Evolutionary conservation across 2,797 vertebrate genomes (phyloP).

Genomic region (Pteronotus mesoamericanus): DNA sequence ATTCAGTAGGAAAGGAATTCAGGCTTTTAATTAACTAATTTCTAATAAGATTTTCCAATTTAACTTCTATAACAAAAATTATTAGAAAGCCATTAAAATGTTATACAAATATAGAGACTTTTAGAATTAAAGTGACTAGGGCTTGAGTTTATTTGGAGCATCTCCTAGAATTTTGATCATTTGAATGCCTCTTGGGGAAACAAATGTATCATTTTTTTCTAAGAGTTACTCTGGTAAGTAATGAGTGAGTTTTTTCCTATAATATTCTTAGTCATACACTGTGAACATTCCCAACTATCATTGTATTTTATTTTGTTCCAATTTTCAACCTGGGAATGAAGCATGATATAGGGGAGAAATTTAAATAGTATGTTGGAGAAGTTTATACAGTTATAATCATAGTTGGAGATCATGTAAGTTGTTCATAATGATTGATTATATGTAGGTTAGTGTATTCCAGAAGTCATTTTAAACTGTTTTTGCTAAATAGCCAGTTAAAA

Average conservation of each 20-base stretch:
- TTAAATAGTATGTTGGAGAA: conserved; percentile 38
- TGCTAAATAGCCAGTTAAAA: conserved; percentile 19
- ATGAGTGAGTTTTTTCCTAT: not conserved
- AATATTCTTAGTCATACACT: not conserved
- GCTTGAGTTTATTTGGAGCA: conserved; percentile 72
- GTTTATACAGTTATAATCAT: not conserved
- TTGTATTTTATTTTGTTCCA: conserved; percentile 18
- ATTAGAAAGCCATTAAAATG: conserved; percentile 23
- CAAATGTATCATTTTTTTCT: not conserved
- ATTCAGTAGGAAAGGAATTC: conserved; percentile 15
- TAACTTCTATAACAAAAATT: conserved; percentile 28
- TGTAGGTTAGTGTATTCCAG: not conserved
- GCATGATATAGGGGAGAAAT: not conserved
- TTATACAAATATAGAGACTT: not conserved
- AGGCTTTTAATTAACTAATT: conserved; percentile 18
- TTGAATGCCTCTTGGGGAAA: conserved; percentile 41
- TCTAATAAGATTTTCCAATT: conserved; percentile 18
- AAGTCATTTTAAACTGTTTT: not conserved
- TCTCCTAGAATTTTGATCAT: conserved; percentile 34
- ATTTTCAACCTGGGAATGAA: not conserved
- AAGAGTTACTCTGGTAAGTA: conserved; percentile 55
- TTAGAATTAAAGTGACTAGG: conserved; percentile 46
- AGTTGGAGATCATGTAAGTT: not conserved
- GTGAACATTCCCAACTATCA: not conserved
- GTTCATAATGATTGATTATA: conserved; percentile 1